These are phyloP conservation scores for Hippasteria phrygiana DNA, from an alignment of 53 echinoderm and acorn worm genomes.

Conservation along the genomic window DNA sequence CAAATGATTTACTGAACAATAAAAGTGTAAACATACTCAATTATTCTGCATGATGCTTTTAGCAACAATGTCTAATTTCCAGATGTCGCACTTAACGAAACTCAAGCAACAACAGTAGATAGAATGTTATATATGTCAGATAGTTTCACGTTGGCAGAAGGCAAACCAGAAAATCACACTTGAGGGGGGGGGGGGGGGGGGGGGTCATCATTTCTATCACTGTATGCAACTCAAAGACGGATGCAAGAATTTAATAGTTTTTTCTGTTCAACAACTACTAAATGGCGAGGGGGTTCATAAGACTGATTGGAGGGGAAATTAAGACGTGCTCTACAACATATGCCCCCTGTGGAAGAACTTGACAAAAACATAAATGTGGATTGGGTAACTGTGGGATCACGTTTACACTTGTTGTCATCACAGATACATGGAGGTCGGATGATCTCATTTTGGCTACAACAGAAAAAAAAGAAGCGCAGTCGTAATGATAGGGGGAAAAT, in stretches of 20 bases:
- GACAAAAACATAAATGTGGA: too few species aligned
- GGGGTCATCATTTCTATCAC: conserved; percentile 42
- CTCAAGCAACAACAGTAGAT: too few species aligned
- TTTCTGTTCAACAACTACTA: conserved; percentile 30
- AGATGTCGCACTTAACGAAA: too few species aligned
- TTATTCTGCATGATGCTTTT: neutral
- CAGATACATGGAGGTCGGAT: conserved; percentile 45
- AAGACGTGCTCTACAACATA: conserved; percentile 11
- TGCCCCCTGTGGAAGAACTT: conserved; percentile 24
- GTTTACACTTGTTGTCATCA: conserved; percentile 23
- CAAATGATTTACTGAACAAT: conserved; percentile 1
- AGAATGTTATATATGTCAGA: conserved; percentile 47
- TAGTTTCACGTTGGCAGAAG: conserved; percentile 39
- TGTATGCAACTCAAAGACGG: conserved; percentile 24
- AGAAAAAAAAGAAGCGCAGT: too few species aligned
- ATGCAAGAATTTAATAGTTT: conserved; percentile 20
- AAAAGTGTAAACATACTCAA: neutral
- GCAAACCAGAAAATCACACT: conserved; percentile 27
- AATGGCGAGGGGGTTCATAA: conserved; percentile 43
- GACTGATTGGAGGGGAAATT: conserved; percentile 20
- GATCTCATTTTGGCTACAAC: conserved; percentile 34
- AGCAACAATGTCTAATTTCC: conserved; percentile 22
- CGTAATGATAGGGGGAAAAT: too few species aligned
- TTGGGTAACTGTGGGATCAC: conserved; percentile 17
- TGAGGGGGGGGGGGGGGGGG: too few species aligned